Percentiles rank a stretch among this genome's conserved stretches.
These are phyloP conservation scores for Agelaius phoeniceus DNA, from an alignment of 2,113 vertebrate species.

Conservation along the genomic window DNA sequence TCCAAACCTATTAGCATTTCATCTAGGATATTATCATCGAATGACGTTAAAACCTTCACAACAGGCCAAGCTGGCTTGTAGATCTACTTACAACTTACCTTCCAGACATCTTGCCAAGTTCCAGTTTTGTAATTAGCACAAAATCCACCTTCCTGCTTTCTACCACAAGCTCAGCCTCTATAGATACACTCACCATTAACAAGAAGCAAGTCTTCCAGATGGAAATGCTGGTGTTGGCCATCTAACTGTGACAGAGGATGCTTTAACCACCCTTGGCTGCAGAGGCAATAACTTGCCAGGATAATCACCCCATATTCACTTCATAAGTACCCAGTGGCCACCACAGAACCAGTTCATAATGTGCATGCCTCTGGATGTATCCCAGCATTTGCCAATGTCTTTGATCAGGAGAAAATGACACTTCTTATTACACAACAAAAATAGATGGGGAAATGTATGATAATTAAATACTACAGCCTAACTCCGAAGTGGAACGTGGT, in stretches of 20 bases:
- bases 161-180: not conserved
- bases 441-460: not conserved
- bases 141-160: not conserved
- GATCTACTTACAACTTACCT: not conserved
- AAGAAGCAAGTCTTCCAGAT: not conserved
- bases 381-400: not conserved
- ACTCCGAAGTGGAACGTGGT: not conserved
- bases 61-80: conserved; percentile 6
- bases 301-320: not conserved
- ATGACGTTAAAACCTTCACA: not conserved
- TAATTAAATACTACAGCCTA: not conserved
- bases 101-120: not conserved
- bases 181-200: not conserved
- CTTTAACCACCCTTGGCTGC: not conserved
- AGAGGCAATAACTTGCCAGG: not conserved
- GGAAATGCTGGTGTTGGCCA: not conserved
- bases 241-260: not conserved
- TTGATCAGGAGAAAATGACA: not conserved
- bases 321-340: not conserved
- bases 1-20: conserved; percentile 34
- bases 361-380: not conserved
- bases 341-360: not conserved
- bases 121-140: not conserved
- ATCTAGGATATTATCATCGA: not conserved
- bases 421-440: not conserved